phyloP scores from a whole-genome alignment of 2,888 invertebrate genomes.

The Nomada flava region DNA sequence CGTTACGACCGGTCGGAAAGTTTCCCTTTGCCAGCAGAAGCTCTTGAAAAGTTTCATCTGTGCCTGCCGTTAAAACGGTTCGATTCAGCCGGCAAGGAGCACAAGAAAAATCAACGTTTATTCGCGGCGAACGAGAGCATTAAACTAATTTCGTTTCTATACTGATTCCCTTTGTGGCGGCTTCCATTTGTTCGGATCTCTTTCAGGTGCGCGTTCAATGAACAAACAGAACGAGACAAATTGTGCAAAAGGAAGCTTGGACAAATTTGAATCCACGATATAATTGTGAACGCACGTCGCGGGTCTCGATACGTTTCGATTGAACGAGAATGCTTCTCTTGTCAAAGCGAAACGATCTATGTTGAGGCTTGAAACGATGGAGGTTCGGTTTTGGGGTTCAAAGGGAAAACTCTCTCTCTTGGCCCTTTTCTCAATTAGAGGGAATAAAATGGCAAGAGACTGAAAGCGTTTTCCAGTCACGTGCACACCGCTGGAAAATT shows the following conservation, averaged over 20 bases:
- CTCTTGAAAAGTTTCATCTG: slow-evolving; percentile 22
- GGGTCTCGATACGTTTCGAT: neutral
- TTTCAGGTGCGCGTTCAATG: neutral
- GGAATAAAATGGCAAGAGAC: slow-evolving; percentile 28
- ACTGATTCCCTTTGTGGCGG: neutral
- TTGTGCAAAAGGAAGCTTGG: neutral
- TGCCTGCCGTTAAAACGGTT: slow-evolving; percentile 20
- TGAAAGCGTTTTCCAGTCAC: slow-evolving; percentile 51
- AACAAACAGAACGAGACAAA: neutral
- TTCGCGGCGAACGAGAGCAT: neutral
- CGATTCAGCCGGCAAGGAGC: slow-evolving; percentile 11
- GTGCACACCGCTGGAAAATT: slow-evolving; percentile 40
- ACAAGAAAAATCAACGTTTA: slow-evolving; percentile 2
- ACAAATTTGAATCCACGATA: neutral
- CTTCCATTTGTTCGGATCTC: neutral
- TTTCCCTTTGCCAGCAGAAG: neutral
- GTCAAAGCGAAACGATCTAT: neutral
- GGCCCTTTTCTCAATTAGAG: slow-evolving; percentile 24
- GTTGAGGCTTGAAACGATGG: neutral
- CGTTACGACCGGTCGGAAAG: slow-evolving; percentile 14
- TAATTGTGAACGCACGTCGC: neutral
- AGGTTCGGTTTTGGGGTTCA: too few species aligned
- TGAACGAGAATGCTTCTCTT: neutral
- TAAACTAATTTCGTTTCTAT: slow-evolving; percentile 16
- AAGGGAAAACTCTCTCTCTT: too few species aligned